Conservation (phyloP, 2,888 invertebrate genomes). For the Agrochola macilenta region DNA sequence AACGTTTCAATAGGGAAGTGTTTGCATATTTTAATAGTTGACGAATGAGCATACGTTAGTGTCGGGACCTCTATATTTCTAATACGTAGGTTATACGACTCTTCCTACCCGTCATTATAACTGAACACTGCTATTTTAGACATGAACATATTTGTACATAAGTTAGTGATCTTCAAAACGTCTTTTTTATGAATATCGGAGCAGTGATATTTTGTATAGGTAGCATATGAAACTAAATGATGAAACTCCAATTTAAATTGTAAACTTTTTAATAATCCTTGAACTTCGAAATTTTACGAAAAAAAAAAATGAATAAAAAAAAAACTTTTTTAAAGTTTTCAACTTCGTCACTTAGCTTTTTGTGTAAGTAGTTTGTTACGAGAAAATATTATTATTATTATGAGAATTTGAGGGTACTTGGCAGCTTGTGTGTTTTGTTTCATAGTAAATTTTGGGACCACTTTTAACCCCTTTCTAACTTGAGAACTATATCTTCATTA, state of each 20-base stretch:
- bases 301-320: constrained; percentile 53
- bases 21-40: constrained; percentile 71
- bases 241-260: constrained; percentile 73
- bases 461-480: constrained; percentile 79
- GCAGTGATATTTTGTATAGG: constrained; percentile 89
- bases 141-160: constrained; percentile 85
- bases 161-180: constrained; percentile 76
- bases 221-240: constrained; percentile 76
- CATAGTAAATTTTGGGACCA: constrained; percentile 90
- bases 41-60: constrained; percentile 74
- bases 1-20: constrained; percentile 65
- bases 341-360: constrained; percentile 81
- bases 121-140: constrained; percentile 81
- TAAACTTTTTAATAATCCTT: constrained; percentile 77
- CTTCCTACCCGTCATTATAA: constrained; percentile 70
- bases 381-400: constrained; percentile 68
- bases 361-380: constrained; percentile 81
- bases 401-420: constrained; percentile 73
- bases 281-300: constrained; percentile 75
- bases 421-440: constrained; percentile 85
- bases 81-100: constrained; percentile 71
- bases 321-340: constrained; percentile 70
- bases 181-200: constrained; percentile 84
- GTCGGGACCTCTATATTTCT: constrained; percentile 73
- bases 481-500: constrained; percentile 71